Evolutionary conservation across 1,140 invertebrate species (phyloP).

Genomic region (Paraescarpia echinospica): DNA sequence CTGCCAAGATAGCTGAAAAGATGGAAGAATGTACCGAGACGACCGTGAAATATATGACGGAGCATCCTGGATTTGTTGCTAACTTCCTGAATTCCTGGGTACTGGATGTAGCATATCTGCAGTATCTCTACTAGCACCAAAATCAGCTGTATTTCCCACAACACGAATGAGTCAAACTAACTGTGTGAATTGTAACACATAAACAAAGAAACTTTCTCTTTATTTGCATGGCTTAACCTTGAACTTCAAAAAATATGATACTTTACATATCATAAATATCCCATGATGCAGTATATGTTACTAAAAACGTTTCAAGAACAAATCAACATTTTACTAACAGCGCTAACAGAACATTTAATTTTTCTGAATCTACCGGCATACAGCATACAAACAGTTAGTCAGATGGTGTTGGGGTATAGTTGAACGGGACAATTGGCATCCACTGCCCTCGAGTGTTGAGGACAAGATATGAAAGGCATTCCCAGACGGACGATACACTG

Average conservation of each 20-base stretch:
- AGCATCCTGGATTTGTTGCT: constrained; percentile 27
- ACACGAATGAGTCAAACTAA: constrained; percentile 14
- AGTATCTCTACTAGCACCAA: constrained; percentile 28
- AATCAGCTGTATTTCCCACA: background rate
- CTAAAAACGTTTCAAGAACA: too few species aligned
- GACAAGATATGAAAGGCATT: background rate
- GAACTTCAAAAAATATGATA: background rate
- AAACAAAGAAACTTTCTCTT: background rate
- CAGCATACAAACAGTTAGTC: constrained; percentile 4
- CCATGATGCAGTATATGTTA: constrained; percentile 14
- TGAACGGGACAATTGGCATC: background rate
- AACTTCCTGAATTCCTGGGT: constrained; percentile 30
- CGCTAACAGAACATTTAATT: background rate
- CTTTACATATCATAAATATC: constrained; percentile 1
- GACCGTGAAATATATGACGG: background rate
- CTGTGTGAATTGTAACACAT: background rate
- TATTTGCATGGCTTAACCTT: constrained; percentile 11
- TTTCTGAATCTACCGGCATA: constrained; percentile 19
- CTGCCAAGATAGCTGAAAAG: background rate
- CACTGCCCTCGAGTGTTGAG: constrained; percentile 1
- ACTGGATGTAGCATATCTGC: constrained; percentile 30
- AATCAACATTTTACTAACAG: constrained; percentile 15
- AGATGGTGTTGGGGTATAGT: constrained; percentile 13
- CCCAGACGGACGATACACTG: constrained; percentile 12
- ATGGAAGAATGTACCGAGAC: background rate